These are phyloP conservation scores for Venusia cambrica DNA, from an alignment of 2,888 invertebrate genomes.

Conservation along the genomic window DNA sequence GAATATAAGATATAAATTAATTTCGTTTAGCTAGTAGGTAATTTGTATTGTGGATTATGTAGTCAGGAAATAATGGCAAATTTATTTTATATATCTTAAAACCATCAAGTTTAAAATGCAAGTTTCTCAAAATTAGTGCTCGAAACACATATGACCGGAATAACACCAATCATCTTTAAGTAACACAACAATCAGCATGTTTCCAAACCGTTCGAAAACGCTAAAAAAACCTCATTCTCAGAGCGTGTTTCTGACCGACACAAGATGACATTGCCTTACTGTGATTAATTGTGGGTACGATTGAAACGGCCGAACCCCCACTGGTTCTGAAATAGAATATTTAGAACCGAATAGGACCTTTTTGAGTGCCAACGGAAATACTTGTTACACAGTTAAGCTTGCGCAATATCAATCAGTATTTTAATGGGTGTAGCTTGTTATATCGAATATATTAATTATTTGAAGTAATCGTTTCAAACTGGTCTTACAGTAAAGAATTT, in stretches of 20 bases:
- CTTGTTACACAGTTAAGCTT: slow-evolving; percentile 21
- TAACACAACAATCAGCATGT: slow-evolving; percentile 12
- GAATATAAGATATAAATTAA: no score
- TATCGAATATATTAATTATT: slow-evolving; percentile 12
- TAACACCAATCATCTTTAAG: slow-evolving; percentile 6
- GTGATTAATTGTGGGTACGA: slow-evolving; percentile 78
- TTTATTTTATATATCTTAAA: no score
- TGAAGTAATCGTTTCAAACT: no score
- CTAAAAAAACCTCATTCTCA: slow-evolving; percentile 7
- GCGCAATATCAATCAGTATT: slow-evolving; percentile 22
- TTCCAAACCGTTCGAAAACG: slow-evolving; percentile 9
- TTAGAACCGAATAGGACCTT: slow-evolving; percentile 55
- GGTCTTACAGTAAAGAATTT: no score
- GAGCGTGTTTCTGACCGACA: slow-evolving; percentile 37
- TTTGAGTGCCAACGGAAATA: slow-evolving; percentile 64
- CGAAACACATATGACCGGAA: slow-evolving; percentile 4
- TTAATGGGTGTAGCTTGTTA: slow-evolving; percentile 16
- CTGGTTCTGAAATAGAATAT: slow-evolving; percentile 78
- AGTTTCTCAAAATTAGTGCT: no score
- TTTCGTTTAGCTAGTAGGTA: no score
- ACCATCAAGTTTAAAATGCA: no score
- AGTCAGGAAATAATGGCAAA: no score
- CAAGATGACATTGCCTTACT: slow-evolving; percentile 77
- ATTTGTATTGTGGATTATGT: no score
- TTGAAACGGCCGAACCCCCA: slow-evolving; percentile 75